Base-by-base conservation (phyloP, 1,140 invertebrate species). In the Scaptodrosophila lebanonensis region DNA sequence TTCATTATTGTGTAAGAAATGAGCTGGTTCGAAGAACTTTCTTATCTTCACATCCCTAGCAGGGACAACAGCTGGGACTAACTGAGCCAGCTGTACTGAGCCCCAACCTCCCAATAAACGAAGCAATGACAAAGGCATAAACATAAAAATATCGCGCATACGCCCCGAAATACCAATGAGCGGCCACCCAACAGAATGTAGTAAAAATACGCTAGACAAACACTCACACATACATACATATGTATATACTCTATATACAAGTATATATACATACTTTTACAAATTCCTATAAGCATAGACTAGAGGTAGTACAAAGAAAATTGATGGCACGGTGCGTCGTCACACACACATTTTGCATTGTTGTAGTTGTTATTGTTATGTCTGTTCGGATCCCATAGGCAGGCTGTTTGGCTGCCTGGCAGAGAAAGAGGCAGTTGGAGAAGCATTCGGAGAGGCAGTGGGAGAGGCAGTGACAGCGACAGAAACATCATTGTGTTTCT, bases 141-240 rank as follows among this genome's bases (percentile, higher is more conserved):
- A 47, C 62, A 65, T 64, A 65, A 65, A 65, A 50, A 58, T 56
- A 65, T 66, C 48, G 45, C 45, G 58, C 45, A 66, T 66, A 66
- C 63, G 51, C 39, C 53, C 63, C 32, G 13, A 51, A 25, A 8
- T 25, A 25, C 8, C 22, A n/a, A n/a, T n/a, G n/a, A n/a, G n/a
- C 17, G 35, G 12, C 40, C 11, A 40, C 50, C 61, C 61, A 20
- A 48, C 22, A 12, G 15, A 58, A 60, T 58, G 25, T n/a, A 30
- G 22, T 38, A 51, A 11, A 32, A n/a, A 32, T 50, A 36, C 33
- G 48, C 36, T 40, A 65, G 45, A 39, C 7, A 30, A 58, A 17
- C 17, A 53, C 35, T n/a, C n/a, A n/a, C n/a, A n/a, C n/a, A n/a
- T n/a, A 1, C 18, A 7, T 15, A n/a, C 13, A 39, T 27, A 16